These are phyloP conservation scores for Pachliopta kotzebuea DNA, from an alignment of 2,888 invertebrate species.

Conservation along the genomic window DNA sequence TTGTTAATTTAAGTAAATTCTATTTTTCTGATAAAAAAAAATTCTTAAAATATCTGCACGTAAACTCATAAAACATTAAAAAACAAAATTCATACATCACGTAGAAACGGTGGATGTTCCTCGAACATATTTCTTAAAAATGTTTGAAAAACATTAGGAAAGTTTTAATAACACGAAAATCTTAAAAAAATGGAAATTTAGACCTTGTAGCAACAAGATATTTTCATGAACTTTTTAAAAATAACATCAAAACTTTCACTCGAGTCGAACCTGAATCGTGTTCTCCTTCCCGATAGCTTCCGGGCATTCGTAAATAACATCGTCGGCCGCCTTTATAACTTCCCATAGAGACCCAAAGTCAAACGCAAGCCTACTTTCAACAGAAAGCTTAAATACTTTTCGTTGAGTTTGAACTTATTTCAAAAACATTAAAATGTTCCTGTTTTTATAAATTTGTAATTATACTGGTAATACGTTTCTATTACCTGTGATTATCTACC, in stretches of 20 bases:
- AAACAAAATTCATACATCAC: too few species aligned
- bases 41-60: too few species aligned
- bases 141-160: too few species aligned
- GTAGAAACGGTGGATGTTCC: too few species aligned
- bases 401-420: not conserved
- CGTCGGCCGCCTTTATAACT: constrained; percentile 8
- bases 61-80: too few species aligned
- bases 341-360: constrained; percentile 5
- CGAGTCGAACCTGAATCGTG: constrained; percentile 1
- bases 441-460: not conserved
- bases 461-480: too few species aligned
- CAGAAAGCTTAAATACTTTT: constrained; percentile 3
- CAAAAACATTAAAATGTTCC: not conserved
- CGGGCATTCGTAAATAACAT: constrained; percentile 24
- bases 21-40: too few species aligned
- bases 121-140: not conserved
- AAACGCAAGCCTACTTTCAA: not conserved
- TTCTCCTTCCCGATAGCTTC: constrained; percentile 4
- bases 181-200: not conserved
- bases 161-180: not conserved
- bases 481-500: too few species aligned
- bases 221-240: constrained; percentile 8
- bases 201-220: not conserved
- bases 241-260: constrained; percentile 9
- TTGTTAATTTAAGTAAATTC: too few species aligned